phyloP scores from a whole-genome alignment of 2,113 vertebrate genomes.

The Ciconia boyciana region DNA sequence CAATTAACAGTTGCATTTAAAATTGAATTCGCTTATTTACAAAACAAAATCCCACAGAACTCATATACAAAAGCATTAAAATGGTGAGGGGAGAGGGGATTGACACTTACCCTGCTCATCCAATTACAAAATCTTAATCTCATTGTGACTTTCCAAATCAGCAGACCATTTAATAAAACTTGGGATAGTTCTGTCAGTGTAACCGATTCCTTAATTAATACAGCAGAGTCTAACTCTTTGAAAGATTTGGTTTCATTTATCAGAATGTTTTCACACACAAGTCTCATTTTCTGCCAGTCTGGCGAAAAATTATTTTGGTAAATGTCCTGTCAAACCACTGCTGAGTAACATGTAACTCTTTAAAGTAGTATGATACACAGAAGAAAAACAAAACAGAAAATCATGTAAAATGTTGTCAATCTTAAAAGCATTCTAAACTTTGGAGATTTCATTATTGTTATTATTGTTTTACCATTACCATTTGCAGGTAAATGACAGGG shows the following conservation, averaged over 20 bases:
- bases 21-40: neutral
- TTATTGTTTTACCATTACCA: neutral
- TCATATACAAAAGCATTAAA: neutral
- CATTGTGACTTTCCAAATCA: neutral
- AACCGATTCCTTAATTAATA: neutral
- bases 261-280: neutral
- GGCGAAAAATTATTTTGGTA: neutral
- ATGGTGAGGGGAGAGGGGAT: neutral
- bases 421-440: neutral
- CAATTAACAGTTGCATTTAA: neutral
- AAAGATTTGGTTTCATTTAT: neutral
- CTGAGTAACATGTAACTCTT: neutral
- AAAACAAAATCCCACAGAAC: neutral
- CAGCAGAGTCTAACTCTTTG: neutral
- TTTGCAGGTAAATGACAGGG: neutral
- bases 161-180: constrained; percentile 16
- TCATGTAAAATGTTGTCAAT: neutral
- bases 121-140: neutral
- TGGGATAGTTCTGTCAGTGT: neutral
- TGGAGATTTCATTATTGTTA: neutral
- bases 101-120: neutral
- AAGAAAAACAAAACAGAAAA: neutral
- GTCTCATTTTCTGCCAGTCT: neutral
- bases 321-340: neutral
- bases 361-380: neutral